phyloP scores from a whole-genome alignment of 2,113 vertebrate genomes.

The Pycnonotus jocosus region DNA sequence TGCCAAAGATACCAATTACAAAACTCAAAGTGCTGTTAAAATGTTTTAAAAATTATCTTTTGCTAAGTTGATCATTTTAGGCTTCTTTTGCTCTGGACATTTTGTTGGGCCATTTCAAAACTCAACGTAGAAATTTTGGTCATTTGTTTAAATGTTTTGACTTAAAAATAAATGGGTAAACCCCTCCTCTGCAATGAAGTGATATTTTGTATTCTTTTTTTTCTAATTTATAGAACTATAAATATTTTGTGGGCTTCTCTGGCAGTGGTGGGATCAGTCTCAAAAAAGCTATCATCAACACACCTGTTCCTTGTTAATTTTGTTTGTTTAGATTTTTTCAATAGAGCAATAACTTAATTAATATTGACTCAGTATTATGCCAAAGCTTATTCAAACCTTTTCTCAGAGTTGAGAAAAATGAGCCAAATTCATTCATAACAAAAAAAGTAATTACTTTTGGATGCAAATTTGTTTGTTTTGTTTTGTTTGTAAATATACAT shows the following conservation, averaged over 20 bases:
- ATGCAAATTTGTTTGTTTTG: not conserved
- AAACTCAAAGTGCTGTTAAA: not conserved
- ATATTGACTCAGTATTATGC: not conserved
- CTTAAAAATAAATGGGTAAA: not conserved
- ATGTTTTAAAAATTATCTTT: not conserved
- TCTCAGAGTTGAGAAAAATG: not conserved
- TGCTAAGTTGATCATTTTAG: not conserved
- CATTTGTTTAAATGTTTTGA: not conserved
- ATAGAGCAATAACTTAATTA: not conserved
- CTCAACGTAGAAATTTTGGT: not conserved
- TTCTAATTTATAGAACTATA: not conserved
- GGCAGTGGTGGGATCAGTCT: not conserved
- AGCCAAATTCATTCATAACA: not conserved
- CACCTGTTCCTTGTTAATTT: not conserved
- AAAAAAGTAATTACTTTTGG: not conserved
- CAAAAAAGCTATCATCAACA: not conserved
- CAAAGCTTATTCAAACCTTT: not conserved
- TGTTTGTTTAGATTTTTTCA: not conserved
- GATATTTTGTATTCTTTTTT: not conserved
- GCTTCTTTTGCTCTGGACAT: not conserved
- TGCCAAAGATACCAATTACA: not conserved
- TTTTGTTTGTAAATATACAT: not conserved
- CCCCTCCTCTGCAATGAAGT: not conserved
- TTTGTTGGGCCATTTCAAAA: not conserved
- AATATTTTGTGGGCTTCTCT: not conserved